Conservation (phyloP, 2,113 vertebrate genomes). For the human (Homo sapiens) region DNA sequence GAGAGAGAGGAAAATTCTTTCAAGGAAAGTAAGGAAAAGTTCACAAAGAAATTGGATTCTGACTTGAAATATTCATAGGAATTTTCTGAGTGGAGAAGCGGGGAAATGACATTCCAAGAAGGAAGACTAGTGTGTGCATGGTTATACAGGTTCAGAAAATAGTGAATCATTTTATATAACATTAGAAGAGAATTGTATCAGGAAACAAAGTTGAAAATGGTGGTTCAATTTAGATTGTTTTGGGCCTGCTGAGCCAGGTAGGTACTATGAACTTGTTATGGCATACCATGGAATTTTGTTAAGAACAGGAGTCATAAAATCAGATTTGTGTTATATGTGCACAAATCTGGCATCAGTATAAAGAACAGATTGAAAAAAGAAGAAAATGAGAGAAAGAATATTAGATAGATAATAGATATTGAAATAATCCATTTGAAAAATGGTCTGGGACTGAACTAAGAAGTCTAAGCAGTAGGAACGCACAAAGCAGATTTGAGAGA, state of each 20-base stretch:
- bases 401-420: neutral
- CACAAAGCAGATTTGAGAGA: neutral
- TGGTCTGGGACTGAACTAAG: neutral
- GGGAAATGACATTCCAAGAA: neutral
- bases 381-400: neutral
- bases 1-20: neutral
- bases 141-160: neutral
- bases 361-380: neutral
- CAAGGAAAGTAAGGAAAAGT: neutral
- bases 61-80: neutral
- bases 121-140: neutral
- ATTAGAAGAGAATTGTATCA: neutral
- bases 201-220: neutral
- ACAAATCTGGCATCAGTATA: neutral
- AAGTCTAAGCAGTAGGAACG: neutral
- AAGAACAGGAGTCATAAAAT: neutral
- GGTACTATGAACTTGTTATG: neutral
- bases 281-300: neutral
- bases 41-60: slow-evolving; percentile 24
- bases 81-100: neutral
- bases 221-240: neutral
- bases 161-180: neutral
- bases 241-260: neutral
- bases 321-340: neutral
- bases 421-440: slow-evolving; percentile 8